phyloP scores from a whole-genome alignment of 1,140 invertebrate species.

The Thaumatotibia leucotreta region DNA sequence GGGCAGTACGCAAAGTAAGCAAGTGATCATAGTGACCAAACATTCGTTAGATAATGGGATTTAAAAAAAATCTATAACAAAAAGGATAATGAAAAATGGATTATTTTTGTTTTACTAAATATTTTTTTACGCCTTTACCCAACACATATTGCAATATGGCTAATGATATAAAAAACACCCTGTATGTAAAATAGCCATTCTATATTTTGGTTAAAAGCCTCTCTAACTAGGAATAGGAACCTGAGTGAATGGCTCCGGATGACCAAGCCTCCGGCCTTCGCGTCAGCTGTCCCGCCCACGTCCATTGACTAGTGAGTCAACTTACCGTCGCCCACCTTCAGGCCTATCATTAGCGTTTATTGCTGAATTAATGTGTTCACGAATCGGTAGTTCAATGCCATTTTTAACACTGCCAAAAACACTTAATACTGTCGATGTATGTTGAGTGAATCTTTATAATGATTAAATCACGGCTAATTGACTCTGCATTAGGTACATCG shows the following conservation, averaged over 20 bases:
- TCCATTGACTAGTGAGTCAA: slow-evolving; percentile 40
- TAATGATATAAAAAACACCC: no score
- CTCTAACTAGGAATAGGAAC: neutral
- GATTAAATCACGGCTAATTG: no score
- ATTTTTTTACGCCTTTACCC: no score
- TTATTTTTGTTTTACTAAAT: no score
- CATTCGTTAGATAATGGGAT: no score
- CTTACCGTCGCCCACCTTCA: slow-evolving; percentile 43
- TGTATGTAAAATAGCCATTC: no score
- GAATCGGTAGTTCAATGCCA: slow-evolving; percentile 10
- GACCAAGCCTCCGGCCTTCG: slow-evolving; percentile 48
- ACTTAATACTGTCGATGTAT: neutral
- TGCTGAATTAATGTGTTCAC: slow-evolving; percentile 44
- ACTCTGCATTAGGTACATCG: no score
- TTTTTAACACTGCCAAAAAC: neutral
- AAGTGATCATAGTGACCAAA: no score
- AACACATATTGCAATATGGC: no score
- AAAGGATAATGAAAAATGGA: no score
- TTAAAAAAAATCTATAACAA: no score
- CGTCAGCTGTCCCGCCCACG: slow-evolving; percentile 42
- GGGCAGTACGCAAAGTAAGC: no score
- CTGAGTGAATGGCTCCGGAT: slow-evolving; percentile 48
- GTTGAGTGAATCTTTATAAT: neutral
- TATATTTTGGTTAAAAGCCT: neutral
- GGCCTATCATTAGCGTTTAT: slow-evolving; percentile 43